A percentile compares a stretch with the other conserved stretches of the same genome.
phyloP scores from a whole-genome alignment of 1,140 invertebrate genomes.

The Drosophila rufa region DNA sequence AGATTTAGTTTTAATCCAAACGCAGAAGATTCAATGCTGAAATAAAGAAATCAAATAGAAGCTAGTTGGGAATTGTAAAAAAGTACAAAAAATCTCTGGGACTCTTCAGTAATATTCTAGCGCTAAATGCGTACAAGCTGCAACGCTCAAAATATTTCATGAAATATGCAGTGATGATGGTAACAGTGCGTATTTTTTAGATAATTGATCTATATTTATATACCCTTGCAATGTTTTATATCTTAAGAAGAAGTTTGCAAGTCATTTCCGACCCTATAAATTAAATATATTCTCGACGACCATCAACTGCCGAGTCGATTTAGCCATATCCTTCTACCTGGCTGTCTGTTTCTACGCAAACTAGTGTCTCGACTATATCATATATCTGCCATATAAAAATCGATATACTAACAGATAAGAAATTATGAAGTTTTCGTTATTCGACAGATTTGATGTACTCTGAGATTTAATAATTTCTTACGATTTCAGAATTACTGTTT shows the following conservation, averaged over 20 bases:
- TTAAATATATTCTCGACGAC: no score
- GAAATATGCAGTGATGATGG: background rate
- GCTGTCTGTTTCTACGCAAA: no score
- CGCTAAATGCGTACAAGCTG: slow-evolving; percentile 1
- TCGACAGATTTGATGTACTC: background rate
- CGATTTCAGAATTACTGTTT: no score
- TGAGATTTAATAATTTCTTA: no score
- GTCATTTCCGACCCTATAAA: no score
- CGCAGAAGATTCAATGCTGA: slow-evolving; percentile 61
- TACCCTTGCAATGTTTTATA: background rate
- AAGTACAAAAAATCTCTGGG: background rate
- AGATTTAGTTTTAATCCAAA: slow-evolving; percentile 46
- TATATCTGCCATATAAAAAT: no score
- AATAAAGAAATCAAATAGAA: slow-evolving; percentile 52
- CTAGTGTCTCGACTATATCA: no score
- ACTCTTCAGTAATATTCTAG: background rate
- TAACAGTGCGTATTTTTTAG: background rate
- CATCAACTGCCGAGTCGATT: no score
- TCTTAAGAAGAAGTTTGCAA: no score
- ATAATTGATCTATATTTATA: background rate
- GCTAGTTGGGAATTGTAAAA: slow-evolving; percentile 4
- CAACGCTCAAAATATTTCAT: background rate
- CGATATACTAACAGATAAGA: background rate
- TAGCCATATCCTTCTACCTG: no score
- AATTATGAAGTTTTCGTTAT: background rate